Base-by-base conservation (phyloP, 2,797 vertebrate genomes). In the Rhabdophis nuchalis region DNA sequence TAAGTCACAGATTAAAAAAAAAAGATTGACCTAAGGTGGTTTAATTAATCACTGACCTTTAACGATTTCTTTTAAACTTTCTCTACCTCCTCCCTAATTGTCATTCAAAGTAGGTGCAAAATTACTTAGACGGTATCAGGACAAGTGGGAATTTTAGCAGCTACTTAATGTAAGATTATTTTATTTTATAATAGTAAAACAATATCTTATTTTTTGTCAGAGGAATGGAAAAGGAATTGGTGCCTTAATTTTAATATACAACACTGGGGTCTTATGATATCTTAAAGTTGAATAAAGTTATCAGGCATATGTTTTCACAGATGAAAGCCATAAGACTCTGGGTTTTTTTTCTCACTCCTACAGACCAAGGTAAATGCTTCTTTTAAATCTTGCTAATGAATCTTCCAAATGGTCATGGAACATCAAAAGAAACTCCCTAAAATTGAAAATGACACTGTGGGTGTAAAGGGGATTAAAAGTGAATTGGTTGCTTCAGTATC, bases 381-480 rank as follows among this genome's bases (percentile, higher is more conserved):
- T 20, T 52, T 89, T 50, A 32, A 68, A 68, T 4, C 23, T 0
- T 11, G 1, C 7, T 89, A 52, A 77, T 94, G 41, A 91, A 52
- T 93, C 77, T 46, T 91, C 20, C 86, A 89, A 0, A 92, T 0
- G 85, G 93, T 56, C 61, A 41, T 53, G 90, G 92, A 91, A n/a
- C 14, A 88, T 10, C 3, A 1, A 5, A 82, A 32, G 85, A 82
- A 13, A 0, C 1, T 6, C 91, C 23, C 72, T 60, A 61, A 94
- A 32, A 72, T 54, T 93, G 82, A 13, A 92, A 85, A 52, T 82
- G n/a, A 86, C 18, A 68, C 23, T 10, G 7, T 1, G 3, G 72
- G 58, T 85, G 93, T 94, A 57, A 56, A 89, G 91, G 88, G 14
- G 57, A 12, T 85, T 82, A 54, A 46, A 89, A 89, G 13, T 68